Percentiles rank a stretch among this genome's conserved stretches.
These are phyloP conservation scores for Rhineura floridana DNA, from an alignment of 2,113 vertebrate genomes.

Conservation along the genomic window DNA sequence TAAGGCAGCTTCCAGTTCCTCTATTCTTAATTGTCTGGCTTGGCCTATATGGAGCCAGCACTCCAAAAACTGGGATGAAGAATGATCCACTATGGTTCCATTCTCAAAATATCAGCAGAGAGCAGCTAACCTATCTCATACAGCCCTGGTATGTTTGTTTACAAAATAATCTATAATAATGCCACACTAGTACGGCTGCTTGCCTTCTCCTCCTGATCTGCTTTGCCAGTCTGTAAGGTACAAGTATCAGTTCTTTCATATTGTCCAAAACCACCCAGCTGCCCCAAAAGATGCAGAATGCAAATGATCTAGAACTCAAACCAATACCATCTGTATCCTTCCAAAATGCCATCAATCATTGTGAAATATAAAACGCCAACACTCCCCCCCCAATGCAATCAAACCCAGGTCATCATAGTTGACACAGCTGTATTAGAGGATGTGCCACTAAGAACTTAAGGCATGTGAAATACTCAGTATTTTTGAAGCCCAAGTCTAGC, in stretches of 20 bases:
- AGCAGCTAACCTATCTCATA: neutral
- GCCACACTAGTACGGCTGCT: neutral
- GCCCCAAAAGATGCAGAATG: constrained; percentile 50
- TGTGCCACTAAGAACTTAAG: neutral
- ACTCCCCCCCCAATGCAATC: constrained; percentile 28
- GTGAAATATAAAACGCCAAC: constrained; percentile 62
- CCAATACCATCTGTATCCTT: constrained; percentile 61
- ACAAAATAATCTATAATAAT: neutral
- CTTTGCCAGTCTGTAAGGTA: neutral
- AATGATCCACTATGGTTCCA: neutral
- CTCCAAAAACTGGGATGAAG: neutral
- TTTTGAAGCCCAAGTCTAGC: neutral
- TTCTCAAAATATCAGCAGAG: neutral
- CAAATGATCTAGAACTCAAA: constrained; percentile 63
- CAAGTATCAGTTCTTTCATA: neutral
- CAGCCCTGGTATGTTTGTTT: neutral
- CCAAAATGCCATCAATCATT: constrained; percentile 58
- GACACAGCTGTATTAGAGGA: constrained; percentile 40
- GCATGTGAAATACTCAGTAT: neutral
- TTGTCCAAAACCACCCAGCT: constrained; percentile 9
- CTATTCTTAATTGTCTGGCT: neutral
- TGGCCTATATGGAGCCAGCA: neutral
- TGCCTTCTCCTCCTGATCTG: neutral
- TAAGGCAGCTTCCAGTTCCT: neutral
- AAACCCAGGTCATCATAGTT: constrained; percentile 43